Base-by-base conservation (phyloP, 2,113 vertebrate genomes). In the Mormyrus iriodes region DNA sequence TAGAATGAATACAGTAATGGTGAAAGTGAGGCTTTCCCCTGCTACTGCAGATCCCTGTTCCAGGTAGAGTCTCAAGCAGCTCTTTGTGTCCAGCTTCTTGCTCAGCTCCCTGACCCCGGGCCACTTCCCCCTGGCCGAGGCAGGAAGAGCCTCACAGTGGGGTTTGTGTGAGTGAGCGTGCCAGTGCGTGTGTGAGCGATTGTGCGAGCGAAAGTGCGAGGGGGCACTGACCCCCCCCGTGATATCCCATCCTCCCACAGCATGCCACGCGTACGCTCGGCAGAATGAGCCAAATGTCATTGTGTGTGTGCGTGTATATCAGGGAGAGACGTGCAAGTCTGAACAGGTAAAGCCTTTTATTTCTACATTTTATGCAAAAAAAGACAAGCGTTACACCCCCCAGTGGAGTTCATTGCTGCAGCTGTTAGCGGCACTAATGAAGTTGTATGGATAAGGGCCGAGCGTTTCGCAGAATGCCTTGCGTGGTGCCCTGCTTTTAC, bases 151-250 rank as follows among this genome's bases (percentile, higher is more conserved):
- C 5, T 82, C 44, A 85, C 88, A 85, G 82, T 65, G 73, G 82
- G 82, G 65, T 88, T 82, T 89, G 88, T 85, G n/a, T 76, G 35
- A 76, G 73, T 35, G 73, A 39, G 73, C 73, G 0, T 42, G 73
- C 73, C 35, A 76, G 73, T 19, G 73, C 35, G 73, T 76, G 73
- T 76, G 73, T 76, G 73, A 76, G 73, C 35, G 73, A 76, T 76
- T 76, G 73, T 76, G 35, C 0, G 73, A 42, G 61, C 10, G 27
- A 69, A 31, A 69, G 73, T 79, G 35, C 15, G 17, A 85, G 83
- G 12, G 82, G 48, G 55, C 88, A 88, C 88, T 82, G 88, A 82
- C 69, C 69, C 73, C 87, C 73, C 73, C 88, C 7, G 48, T 53
- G 88, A 82, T 82, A 69, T 48, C 69, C 31, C 73, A 53, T 88